phyloP scores from a whole-genome alignment of 2,797 vertebrate species.

The Lepilemur ruficaudatus region DNA sequence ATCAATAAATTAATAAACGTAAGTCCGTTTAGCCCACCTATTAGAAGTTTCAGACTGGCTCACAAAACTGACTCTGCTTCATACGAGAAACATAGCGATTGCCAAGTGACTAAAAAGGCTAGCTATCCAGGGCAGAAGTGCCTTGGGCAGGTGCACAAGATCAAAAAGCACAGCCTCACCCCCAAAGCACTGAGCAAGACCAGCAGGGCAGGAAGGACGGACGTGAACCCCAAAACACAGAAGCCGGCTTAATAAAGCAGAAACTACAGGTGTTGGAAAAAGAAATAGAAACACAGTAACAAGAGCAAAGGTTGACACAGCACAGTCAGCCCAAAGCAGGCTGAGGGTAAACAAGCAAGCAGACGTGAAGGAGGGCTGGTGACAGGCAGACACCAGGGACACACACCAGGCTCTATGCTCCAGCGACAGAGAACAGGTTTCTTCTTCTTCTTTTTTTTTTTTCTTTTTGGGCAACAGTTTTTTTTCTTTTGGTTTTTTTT shows the following conservation, averaged over 20 bases:
- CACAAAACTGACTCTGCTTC: not conserved
- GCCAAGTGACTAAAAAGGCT: not conserved
- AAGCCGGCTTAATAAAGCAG: not conserved
- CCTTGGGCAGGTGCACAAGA: no score
- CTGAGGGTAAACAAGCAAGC: not conserved
- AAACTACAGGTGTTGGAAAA: not conserved
- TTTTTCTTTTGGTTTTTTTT: no score
- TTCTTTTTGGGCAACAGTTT: no score
- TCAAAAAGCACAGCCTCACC: no score
- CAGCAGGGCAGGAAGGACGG: no score
- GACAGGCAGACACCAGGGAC: no score
- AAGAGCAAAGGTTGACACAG: not conserved
- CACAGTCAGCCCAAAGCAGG: not conserved
- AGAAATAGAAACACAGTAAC: not conserved
- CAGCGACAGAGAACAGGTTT: not conserved
- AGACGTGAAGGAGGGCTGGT: no score
- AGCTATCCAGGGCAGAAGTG: not conserved
- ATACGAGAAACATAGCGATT: not conserved
- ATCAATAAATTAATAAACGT: not conserved
- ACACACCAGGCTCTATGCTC: not conserved
- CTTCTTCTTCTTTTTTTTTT: no score
- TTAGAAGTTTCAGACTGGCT: not conserved
- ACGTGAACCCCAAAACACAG: not conserved
- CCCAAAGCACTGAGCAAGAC: not conserved
- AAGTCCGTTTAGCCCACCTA: not conserved